Evolutionary conservation across 2,113 vertebrate species (phyloP).

Genomic region (Taurulus bubalis): DNA sequence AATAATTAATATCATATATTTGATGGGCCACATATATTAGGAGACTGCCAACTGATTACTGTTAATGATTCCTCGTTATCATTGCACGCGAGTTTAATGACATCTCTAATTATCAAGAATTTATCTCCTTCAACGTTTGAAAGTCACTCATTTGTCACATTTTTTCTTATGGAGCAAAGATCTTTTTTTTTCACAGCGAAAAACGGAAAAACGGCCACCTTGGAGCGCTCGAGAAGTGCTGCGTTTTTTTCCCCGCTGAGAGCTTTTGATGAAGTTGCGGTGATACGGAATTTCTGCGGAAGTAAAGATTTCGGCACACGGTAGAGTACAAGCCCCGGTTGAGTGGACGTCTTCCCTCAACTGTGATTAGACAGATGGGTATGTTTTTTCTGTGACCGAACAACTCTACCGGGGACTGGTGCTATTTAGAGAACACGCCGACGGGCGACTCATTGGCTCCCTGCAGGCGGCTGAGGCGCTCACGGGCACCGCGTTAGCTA

Average conservation of each 20-base stretch:
- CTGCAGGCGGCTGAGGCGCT: not conserved
- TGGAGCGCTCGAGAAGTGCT: too few species aligned
- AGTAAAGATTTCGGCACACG: too few species aligned
- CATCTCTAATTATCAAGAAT: not conserved
- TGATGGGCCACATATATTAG: not conserved
- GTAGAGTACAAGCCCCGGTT: too few species aligned
- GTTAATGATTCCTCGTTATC: not conserved
- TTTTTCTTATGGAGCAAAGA: too few species aligned
- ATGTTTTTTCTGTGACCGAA: not conserved
- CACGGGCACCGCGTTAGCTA: not conserved
- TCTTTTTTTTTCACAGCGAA: too few species aligned
- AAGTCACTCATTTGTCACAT: not conserved
- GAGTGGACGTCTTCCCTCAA: not conserved
- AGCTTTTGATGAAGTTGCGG: too few species aligned
- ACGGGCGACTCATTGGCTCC: not conserved
- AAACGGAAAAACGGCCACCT: too few species aligned
- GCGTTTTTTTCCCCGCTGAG: too few species aligned
- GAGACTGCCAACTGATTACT: not conserved
- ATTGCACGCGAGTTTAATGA: not conserved
- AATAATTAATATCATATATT: not conserved
- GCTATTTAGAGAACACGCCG: not conserved
- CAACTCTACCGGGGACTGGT: not conserved
- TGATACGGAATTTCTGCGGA: too few species aligned
- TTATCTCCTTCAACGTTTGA: not conserved
- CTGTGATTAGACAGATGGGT: not conserved